A percentile compares a stretch with the other conserved stretches of the same genome.
Evolutionary conservation across 2,888 invertebrate species (phyloP).

Genomic region (Aplocera efformata): DNA sequence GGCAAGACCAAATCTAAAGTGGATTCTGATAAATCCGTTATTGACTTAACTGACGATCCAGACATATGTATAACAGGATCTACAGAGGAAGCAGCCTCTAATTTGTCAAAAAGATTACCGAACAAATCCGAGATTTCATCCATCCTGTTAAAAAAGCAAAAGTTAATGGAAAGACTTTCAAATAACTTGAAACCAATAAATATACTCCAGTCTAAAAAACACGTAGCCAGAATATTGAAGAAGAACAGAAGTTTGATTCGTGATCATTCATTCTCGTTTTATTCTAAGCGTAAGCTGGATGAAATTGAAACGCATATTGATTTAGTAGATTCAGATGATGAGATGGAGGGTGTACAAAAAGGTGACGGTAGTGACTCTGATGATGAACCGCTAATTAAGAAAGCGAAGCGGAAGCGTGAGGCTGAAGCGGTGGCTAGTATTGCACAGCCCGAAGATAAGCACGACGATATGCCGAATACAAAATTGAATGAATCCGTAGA

Average conservation of each 20-base stretch:
- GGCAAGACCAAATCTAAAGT: neutral
- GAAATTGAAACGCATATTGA: conserved; percentile 33
- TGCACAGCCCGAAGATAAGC: neutral
- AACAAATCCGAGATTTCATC: conserved; percentile 2
- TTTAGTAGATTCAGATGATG: conserved; percentile 38
- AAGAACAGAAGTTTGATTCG: conserved; percentile 7
- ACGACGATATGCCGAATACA: neutral
- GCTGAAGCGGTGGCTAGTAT: neutral
- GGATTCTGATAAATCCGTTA: conserved; percentile 30
- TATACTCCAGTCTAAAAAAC: conserved; percentile 33
- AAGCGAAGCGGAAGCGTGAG: conserved; percentile 41
- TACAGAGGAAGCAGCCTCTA: conserved; percentile 1
- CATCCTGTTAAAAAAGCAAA: conserved; percentile 14
- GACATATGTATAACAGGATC: conserved; percentile 22
- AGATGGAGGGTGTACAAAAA: conserved; percentile 36
- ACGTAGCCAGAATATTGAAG: conserved; percentile 11
- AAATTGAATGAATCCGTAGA: too few relatives aligned
- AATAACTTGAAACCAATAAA: conserved; percentile 38
- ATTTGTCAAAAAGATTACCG: neutral
- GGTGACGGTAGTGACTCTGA: conserved; percentile 41
- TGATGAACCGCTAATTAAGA: conserved; percentile 60
- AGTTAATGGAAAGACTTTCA: conserved; percentile 14
- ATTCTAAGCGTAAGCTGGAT: conserved; percentile 8
- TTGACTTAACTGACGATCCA: conserved; percentile 59
- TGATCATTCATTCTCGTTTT: conserved; percentile 2